Conservation (phyloP, 2,888 invertebrate species). For the Digitonthophagus gazella region DNA sequence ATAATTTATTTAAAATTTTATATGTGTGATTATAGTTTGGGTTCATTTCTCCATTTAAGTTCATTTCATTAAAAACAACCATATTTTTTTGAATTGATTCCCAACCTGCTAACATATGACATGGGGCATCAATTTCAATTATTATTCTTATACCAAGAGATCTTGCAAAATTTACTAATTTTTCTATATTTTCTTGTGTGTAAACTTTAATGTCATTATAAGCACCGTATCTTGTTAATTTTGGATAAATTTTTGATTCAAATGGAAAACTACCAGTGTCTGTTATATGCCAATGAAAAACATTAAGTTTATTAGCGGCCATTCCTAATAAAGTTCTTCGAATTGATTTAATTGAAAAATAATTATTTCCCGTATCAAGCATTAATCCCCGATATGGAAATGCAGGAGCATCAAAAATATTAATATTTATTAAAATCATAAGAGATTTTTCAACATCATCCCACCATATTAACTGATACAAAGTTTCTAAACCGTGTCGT, state of each 20-base stretch:
- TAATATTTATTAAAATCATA: constrained; percentile 61
- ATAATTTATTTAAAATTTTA: constrained; percentile 65
- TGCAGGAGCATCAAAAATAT: constrained; percentile 73
- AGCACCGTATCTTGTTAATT: constrained; percentile 74
- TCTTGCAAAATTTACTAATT: constrained; percentile 73
- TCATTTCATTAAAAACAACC: constrained; percentile 57
- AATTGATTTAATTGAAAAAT: constrained; percentile 68
- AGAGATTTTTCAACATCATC: constrained; percentile 48
- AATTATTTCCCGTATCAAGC: constrained; percentile 88
- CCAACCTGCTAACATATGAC: constrained; percentile 84
- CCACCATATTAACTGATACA: constrained; percentile 65
- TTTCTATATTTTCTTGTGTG: constrained; percentile 60
- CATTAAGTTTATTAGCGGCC: constrained; percentile 86
- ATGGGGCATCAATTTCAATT: constrained; percentile 86
- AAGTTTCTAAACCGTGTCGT: constrained; percentile 73
- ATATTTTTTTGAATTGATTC: constrained; percentile 69
- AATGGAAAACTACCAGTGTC: constrained; percentile 93
- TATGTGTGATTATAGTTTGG: constrained; percentile 72
- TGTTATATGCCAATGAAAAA: constrained; percentile 89
- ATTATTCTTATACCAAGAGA: constrained; percentile 80
- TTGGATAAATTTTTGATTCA: constrained; percentile 68
- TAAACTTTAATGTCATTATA: constrained; percentile 71
- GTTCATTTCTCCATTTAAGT: constrained; percentile 74
- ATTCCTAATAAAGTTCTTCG: constrained; percentile 78
- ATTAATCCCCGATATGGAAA: constrained; percentile 84